Evolutionary conservation across 2,797 vertebrate genomes (phyloP).

Genomic region (Rhyacichthys aspro): DNA sequence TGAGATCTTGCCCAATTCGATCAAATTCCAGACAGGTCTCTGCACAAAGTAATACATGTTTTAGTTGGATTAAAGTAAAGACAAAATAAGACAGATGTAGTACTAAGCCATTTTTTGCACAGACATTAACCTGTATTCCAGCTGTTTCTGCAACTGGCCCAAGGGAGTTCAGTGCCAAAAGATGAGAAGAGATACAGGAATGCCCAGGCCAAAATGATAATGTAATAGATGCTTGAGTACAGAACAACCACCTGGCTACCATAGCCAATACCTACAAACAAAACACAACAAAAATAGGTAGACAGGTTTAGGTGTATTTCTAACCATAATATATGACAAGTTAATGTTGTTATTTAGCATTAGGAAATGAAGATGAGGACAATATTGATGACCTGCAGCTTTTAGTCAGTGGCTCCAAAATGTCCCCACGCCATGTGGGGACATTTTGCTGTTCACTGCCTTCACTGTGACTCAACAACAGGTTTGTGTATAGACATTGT

Average conservation of each 20-base stretch:
- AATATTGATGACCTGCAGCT: too few species aligned
- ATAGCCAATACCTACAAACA: slow-evolving; percentile 78
- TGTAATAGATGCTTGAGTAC: slow-evolving; percentile 81
- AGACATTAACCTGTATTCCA: slow-evolving; percentile 79
- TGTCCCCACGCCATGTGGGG: too few species aligned
- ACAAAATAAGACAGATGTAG: too few species aligned
- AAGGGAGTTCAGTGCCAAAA: slow-evolving; percentile 77
- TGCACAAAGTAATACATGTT: slow-evolving; percentile 42
- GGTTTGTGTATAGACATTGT: too few species aligned
- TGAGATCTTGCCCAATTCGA: slow-evolving; percentile 60
- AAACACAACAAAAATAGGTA: slow-evolving; percentile 36
- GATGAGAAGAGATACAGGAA: slow-evolving; percentile 83
- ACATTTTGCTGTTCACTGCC: too few species aligned
- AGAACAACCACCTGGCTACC: slow-evolving; percentile 81
- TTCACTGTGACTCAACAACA: too few species aligned
- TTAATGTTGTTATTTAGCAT: background rate
- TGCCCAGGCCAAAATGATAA: slow-evolving; percentile 83
- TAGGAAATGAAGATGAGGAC: too few species aligned
- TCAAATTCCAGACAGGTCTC: slow-evolving; percentile 87
- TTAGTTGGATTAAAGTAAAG: background rate
- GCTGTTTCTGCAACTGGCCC: slow-evolving; percentile 78
- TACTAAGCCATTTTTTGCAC: too few species aligned
- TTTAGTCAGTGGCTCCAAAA: too few species aligned
- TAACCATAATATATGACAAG: background rate
- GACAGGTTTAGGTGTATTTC: background rate